A percentile compares a stretch with the other conserved stretches of the same genome.
Conservation (phyloP, 37 sponge, comb jelly and placozoan genomes). For the Hexactinellida sp. region DNA sequence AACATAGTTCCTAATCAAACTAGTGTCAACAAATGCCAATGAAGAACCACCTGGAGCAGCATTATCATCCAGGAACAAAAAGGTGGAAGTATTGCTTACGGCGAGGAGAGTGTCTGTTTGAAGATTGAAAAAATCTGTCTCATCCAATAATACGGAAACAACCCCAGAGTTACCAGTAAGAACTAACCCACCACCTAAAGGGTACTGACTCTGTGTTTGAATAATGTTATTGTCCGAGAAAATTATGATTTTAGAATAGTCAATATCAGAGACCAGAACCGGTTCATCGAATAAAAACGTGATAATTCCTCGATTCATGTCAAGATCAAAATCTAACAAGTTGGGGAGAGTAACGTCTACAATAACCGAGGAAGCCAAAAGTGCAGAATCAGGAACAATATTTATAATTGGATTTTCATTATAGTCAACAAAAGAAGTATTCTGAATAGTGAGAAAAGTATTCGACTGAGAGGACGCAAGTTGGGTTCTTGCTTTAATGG, state of each 20-base stretch:
- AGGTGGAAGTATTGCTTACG: neutral
- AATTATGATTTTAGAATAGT: neutral
- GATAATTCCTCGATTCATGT: slow-evolving; percentile 19
- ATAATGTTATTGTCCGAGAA: neutral
- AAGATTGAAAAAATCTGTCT: neutral
- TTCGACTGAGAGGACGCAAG: neutral
- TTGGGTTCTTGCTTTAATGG: neutral
- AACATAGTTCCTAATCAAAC: neutral
- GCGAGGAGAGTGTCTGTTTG: neutral
- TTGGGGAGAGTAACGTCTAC: neutral
- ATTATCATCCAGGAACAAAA: neutral
- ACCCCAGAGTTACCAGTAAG: slow-evolving; percentile 37
- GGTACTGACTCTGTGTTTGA: slow-evolving; percentile 9
- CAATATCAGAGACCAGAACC: slow-evolving; percentile 29
- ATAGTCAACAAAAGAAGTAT: neutral
- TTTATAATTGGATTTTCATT: neutral
- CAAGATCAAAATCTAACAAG: slow-evolving; percentile 14
- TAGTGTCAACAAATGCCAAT: neutral
- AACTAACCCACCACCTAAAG: slow-evolving; percentile 37
- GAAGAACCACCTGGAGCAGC: neutral
- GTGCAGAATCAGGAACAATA: neutral
- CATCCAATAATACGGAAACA: neutral
- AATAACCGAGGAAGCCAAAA: neutral
- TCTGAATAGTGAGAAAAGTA: neutral
- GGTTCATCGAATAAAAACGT: neutral